Evolutionary conservation across 2,888 invertebrate species (phyloP), one percentile per base, ranked within the genome.

Genomic region (Chrysodeixis includens): DNA sequence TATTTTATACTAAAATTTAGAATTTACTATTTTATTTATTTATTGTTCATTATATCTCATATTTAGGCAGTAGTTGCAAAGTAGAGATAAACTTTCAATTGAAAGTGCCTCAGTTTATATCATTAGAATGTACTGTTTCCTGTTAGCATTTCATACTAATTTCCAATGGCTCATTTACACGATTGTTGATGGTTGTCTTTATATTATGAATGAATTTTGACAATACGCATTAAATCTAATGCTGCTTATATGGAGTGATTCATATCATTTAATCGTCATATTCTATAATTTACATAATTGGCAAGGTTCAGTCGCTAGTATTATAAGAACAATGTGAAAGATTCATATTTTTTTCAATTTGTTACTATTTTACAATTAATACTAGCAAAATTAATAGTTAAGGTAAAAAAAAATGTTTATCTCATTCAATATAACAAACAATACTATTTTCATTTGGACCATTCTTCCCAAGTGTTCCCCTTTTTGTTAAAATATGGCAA

Each of bases 91-190:
- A 61, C 40, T 57, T 35, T 62, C 7, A 16, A 57, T 66, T 74
- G 62, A 74, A 70, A 74, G 75, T 74, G 55, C 52, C 76, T 75
- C 76, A 75, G 58, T 57, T 67, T 64, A 8, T 30, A 74, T 40
- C 46, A 26, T 55, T 49, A 75, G 75, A 60, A 67, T 20, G 64
- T 71, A 67, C 64, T 66, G 51, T 49, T 18, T 49, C 20, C 20
- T 18, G 10, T 10, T 49, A 10, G 20, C 0, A 10, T 1, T 49
- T 10, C 20, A 49, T 10, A 49, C 46, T 49, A 18, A 49, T 49
- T 49, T 49, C 18, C 20, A 49, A 9, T 49, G 20, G 10, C 46
- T 49, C 46, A 20, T 18, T 20, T 49, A 49, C 46, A 49, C 46
- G 20, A 20, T 18, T 10, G 20, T 49, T 18, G 20, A 20, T 49